Conservation (phyloP, 2,797 vertebrate species). For the Apogon talboti region DNA sequence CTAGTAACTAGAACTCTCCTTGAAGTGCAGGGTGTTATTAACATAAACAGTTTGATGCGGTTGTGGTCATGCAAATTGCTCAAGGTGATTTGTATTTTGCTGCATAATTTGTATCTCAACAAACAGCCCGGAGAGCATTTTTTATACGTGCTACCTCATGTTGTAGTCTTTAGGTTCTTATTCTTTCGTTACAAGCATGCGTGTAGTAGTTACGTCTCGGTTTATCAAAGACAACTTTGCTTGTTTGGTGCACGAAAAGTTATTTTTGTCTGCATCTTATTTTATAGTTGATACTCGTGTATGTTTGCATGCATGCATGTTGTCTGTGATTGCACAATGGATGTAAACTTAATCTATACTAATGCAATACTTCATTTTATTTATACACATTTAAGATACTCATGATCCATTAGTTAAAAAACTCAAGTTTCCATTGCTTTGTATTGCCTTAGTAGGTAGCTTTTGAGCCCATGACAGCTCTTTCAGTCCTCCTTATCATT, state of each 20-base stretch:
- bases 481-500: slow-evolving; percentile 19
- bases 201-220: not conserved
- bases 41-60: slow-evolving; percentile 57
- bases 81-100: slow-evolving; percentile 60
- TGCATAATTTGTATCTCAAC: slow-evolving; percentile 45
- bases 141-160: slow-evolving; percentile 8
- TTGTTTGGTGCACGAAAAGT: slow-evolving; percentile 25
- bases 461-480: slow-evolving; percentile 26
- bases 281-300: not conserved
- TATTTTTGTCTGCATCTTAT: slow-evolving; percentile 2
- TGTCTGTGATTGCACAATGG: too few species aligned
- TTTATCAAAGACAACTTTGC: slow-evolving; percentile 23
- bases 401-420: slow-evolving; percentile 27
- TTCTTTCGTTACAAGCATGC: slow-evolving; percentile 16
- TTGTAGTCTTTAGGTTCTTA: slow-evolving; percentile 14
- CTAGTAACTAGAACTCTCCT: slow-evolving; percentile 57
- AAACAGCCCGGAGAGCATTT: slow-evolving; percentile 23
- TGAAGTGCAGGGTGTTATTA: slow-evolving; percentile 58
- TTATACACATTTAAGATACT: not conserved
- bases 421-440: slow-evolving; percentile 12
- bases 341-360: too few species aligned
- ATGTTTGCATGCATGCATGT: slow-evolving; percentile 1
- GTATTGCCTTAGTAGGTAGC: slow-evolving; percentile 11
- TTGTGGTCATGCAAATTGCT: slow-evolving; percentile 57
- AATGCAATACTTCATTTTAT: too few species aligned